Percentiles rank a stretch among this genome's conserved stretches.
These are phyloP conservation scores for Poeciliopsis gracilis DNA, from an alignment of 2,797 vertebrate genomes.

Conservation along the genomic window DNA sequence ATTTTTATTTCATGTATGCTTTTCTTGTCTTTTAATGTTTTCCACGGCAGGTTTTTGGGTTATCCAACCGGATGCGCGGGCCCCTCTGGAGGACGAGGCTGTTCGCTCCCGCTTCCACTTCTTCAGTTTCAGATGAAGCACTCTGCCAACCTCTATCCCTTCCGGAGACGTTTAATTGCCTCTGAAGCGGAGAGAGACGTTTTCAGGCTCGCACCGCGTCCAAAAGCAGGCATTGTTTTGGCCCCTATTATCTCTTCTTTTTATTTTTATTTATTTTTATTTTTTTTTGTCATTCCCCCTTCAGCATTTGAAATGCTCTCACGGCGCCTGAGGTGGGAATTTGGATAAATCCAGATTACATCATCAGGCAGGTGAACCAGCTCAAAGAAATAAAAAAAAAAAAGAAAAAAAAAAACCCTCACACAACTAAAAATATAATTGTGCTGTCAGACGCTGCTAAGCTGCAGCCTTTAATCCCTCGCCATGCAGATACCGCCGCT, in stretches of 20 bases:
- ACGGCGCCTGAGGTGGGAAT: slow-evolving; percentile 46
- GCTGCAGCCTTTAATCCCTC: slow-evolving; percentile 56
- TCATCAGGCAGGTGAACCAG: slow-evolving; percentile 65
- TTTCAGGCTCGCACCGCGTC: slow-evolving; percentile 21
- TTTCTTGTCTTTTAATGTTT: slow-evolving; percentile 26
- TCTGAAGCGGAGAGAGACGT: slow-evolving; percentile 54
- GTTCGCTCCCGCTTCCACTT: slow-evolving; percentile 35
- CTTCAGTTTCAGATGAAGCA: slow-evolving; percentile 51
- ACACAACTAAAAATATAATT: slow-evolving; percentile 59
- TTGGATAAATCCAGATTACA: slow-evolving; percentile 70
- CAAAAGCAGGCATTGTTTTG: slow-evolving; percentile 32
- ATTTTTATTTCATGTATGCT: background rate
- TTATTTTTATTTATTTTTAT: too few relatives aligned
- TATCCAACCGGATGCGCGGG: slow-evolving; percentile 29
- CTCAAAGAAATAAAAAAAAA: slow-evolving; percentile 23
- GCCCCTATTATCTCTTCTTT: slow-evolving; percentile 29
- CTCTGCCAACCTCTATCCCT: slow-evolving; percentile 58
- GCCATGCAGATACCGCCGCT: slow-evolving; percentile 38
- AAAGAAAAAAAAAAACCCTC: slow-evolving; percentile 6
- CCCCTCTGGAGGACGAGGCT: slow-evolving; percentile 27
- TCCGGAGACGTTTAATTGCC: slow-evolving; percentile 65
- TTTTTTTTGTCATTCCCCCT: slow-evolving; percentile 30
- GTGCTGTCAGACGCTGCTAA: slow-evolving; percentile 52
- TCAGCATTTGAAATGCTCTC: slow-evolving; percentile 32
- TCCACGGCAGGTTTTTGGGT: slow-evolving; percentile 24